Percentiles rank a stretch among this genome's conserved stretches.
Conservation (phyloP, 2,888 invertebrate genomes). For the Sarcophaga variegata region DNA sequence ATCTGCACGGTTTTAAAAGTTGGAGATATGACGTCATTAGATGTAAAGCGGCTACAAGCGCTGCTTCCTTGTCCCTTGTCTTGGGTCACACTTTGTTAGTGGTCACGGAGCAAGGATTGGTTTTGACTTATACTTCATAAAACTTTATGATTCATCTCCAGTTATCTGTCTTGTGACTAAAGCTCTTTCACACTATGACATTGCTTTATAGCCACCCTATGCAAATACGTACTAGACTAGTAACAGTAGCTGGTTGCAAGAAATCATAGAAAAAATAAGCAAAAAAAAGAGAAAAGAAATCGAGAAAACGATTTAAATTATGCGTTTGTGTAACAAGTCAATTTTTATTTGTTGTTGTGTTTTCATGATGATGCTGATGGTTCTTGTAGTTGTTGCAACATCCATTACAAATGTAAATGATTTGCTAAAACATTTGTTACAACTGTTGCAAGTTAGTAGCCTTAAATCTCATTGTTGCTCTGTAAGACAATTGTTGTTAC, state of each 20-base stretch:
- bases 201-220: not conserved
- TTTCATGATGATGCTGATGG: slow-evolving; percentile 33
- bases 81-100: too few relatives aligned
- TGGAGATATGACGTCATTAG: too few relatives aligned
- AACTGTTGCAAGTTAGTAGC: slow-evolving; percentile 54
- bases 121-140: too few relatives aligned
- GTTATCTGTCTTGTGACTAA: too few relatives aligned
- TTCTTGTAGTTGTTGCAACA: slow-evolving; percentile 55
- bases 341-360: slow-evolving; percentile 43
- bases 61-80: too few relatives aligned
- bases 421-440: slow-evolving; percentile 66
- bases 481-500: not conserved
- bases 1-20: too few relatives aligned
- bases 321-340: slow-evolving; percentile 63
- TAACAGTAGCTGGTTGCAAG: slow-evolving; percentile 32
- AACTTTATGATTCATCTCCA: too few relatives aligned
- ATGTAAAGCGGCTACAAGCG: too few relatives aligned
- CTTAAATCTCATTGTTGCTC: not conserved
- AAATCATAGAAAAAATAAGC: not conserved
- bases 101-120: too few relatives aligned
- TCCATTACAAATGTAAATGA: slow-evolving; percentile 69
- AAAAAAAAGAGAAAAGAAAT: slow-evolving; percentile 11
- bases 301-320: slow-evolving; percentile 54
- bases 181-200: too few relatives aligned
- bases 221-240: not conserved